Conservation (phyloP, 2,888 invertebrate genomes). For the Lepetodrilus schrolli region DNA sequence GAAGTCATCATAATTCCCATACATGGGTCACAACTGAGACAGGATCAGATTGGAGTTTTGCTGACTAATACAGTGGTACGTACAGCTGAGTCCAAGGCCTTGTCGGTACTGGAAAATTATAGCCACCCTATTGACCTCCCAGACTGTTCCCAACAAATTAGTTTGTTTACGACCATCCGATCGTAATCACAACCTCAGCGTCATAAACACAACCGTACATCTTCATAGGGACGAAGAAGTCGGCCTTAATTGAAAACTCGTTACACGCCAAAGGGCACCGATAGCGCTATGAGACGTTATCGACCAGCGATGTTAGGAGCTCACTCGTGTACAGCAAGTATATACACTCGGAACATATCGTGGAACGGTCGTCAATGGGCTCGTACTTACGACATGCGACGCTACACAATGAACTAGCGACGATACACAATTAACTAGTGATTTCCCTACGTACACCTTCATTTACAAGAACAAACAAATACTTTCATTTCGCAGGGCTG, state of each 20-base stretch:
- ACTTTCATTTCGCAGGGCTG: background rate
- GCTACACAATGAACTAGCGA: background rate
- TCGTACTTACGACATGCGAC: background rate
- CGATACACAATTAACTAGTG: background rate
- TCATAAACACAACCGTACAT: background rate
- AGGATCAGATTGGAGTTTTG: too few relatives aligned
- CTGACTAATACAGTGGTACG: too few relatives aligned
- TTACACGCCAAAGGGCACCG: background rate
- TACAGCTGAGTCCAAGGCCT: too few relatives aligned
- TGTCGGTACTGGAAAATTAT: background rate
- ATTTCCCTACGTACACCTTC: background rate
- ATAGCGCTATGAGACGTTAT: background rate
- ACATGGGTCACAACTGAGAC: too few relatives aligned
- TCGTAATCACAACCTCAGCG: background rate
- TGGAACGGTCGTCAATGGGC: background rate
- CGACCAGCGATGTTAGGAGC: background rate
- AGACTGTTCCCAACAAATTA: slow-evolving; percentile 13
- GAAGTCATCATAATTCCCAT: too few relatives aligned
- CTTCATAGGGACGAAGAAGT: background rate
- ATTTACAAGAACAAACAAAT: background rate
- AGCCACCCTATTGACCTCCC: background rate
- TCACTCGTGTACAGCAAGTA: background rate
- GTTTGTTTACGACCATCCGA: slow-evolving; percentile 12
- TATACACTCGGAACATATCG: background rate
- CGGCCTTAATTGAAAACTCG: slow-evolving; percentile 13